Evolutionary conservation across 2,888 invertebrate species (phyloP), one percentile per base, ranked within the genome.

Genomic region (Drosophila colorata): DNA sequence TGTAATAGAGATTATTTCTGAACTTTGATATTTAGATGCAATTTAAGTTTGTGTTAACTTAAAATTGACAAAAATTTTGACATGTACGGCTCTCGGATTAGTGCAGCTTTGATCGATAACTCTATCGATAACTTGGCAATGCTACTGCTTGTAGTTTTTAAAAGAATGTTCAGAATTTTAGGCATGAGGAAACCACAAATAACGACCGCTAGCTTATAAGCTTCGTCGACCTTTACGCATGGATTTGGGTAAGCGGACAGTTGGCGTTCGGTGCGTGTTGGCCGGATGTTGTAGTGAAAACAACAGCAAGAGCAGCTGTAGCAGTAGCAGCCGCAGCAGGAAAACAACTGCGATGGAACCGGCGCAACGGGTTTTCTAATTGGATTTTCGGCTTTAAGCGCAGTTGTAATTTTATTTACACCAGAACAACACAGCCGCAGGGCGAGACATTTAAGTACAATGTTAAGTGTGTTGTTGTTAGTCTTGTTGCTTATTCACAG

Each of bases 371-470:
- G 58, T 72, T 70, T 81, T 67, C 83, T 88, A 89, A 89, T 89
- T 89, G 87, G 89, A 86, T 89, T 83, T 88, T 76, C 66, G 73
- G 87, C 74, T 86, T 89, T 87, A 85, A 87, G 88, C 88, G 76
- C 69, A 67, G 76, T 76, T 86, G 89, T 89, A 89, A 86, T 84
- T 88, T 86, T 71, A 83, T 89, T 89, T 89, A 82, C 83, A 82
- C 76, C 72, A 60, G 64, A 60, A 25, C 75, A 79, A 65, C 63
- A 68, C 9, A 41, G 13, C 63, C 60, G 28, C 71, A 59, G 73
- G 59, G 53, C 49, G 47, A 68, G 57, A 58, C 74, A 89, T 89
- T 82, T 87, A 85, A 89, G 79, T 70, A 89, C 67, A 81, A 78
- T 85, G 88, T 81, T 82, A 69, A 72, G 68, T 72, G 83, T 61